Evolutionary conservation across 2,888 invertebrate species (phyloP).

Genomic region (Axea sp.): DNA sequence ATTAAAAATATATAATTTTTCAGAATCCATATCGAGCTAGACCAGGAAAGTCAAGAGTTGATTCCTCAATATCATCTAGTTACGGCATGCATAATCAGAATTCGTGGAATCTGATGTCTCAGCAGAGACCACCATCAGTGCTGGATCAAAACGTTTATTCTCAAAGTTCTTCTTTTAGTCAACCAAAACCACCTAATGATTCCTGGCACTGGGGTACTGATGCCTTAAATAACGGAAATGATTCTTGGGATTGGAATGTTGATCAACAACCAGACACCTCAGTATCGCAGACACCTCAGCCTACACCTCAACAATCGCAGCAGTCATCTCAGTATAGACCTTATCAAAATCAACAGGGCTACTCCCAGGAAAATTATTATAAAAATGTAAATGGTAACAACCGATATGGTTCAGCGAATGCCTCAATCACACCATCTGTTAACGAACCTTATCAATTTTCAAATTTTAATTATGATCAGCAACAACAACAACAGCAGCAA

Average conservation of each 20-base stretch:
- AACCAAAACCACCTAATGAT: constrained; percentile 67
- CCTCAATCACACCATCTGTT: constrained; percentile 47
- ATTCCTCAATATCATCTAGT: constrained; percentile 66
- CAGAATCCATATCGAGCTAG: constrained; percentile 77
- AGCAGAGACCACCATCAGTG: constrained; percentile 63
- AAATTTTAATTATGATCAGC: constrained; percentile 69
- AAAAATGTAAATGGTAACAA: constrained; percentile 75
- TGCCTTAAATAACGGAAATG: constrained; percentile 72
- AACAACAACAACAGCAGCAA: constrained; percentile 58
- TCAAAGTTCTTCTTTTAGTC: constrained; percentile 63
- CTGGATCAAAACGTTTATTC: constrained; percentile 64
- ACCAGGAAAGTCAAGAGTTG: constrained; percentile 71
- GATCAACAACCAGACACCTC: constrained; percentile 73
- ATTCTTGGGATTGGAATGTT: constrained; percentile 77
- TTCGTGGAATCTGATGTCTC: constrained; percentile 68
- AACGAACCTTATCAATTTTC: constrained; percentile 69
- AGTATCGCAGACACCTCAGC: constrained; percentile 60
- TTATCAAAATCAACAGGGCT: constrained; percentile 62
- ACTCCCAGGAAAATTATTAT: constrained; percentile 72
- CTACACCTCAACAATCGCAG: constrained; percentile 50
- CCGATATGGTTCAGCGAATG: constrained; percentile 65
- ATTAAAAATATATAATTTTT: too few species aligned
- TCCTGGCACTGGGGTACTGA: constrained; percentile 75
- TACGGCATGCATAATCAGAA: constrained; percentile 74
- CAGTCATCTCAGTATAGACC: constrained; percentile 16